phyloP scores from a whole-genome alignment of 2,797 vertebrate species.

The Garrulus glandarius region DNA sequence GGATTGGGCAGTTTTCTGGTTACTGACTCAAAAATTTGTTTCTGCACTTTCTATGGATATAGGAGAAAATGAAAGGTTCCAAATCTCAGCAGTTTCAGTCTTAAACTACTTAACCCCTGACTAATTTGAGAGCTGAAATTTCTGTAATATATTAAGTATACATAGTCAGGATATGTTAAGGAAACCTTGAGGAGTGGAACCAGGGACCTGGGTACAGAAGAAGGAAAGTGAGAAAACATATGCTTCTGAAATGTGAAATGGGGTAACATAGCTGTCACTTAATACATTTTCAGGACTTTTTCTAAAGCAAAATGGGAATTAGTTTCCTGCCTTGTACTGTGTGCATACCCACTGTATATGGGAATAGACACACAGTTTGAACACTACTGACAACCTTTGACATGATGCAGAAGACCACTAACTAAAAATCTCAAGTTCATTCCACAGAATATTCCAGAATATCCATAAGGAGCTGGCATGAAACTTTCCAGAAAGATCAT shows the following conservation, averaged over 20 bases:
- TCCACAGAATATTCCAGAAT: not conserved
- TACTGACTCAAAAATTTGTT: not conserved
- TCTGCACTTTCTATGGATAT: not conserved
- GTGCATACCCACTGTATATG: not conserved
- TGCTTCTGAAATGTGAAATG: not conserved
- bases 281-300: not conserved
- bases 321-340: not conserved
- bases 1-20: not conserved
- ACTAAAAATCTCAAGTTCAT: not conserved
- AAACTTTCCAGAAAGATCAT: not conserved
- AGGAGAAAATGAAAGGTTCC: not conserved
- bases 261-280: not conserved
- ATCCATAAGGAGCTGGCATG: not conserved
- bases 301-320: not conserved
- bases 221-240: conserved; percentile 6
- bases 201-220: not conserved
- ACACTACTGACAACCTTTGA: not conserved
- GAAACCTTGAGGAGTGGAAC: not conserved
- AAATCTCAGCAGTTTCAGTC: not conserved
- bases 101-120: not conserved
- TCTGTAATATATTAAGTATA: not conserved
- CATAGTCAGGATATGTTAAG: not conserved
- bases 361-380: not conserved
- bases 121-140: not conserved
- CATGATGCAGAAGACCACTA: not conserved